Base-by-base conservation (phyloP, 2,113 vertebrate species). In the Galemys pyrenaicus region DNA sequence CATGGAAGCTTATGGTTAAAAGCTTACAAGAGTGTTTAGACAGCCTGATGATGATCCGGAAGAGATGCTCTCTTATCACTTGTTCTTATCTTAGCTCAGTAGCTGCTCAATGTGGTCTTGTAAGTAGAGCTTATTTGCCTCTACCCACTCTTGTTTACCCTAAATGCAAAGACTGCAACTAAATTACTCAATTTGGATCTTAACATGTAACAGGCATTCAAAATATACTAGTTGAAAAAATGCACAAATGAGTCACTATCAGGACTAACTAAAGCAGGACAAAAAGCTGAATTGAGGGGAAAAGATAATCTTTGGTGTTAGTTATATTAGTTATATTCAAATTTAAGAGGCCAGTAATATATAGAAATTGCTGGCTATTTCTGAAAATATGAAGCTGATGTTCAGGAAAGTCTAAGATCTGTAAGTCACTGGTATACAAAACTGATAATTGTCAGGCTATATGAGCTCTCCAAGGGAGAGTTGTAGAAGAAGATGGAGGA, bases 301-400 rank as follows among this genome's bases (percentile, higher is more conserved):
- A 91, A 88, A 68, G 65, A 35, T 85, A 19, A 44, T 44, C 16
- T 60, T 74, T 87, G n/a, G 67, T 58, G 56, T 90, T 87, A 90
- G 49, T 46, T 54, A 78, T 82, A 89, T 90, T 87, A 90, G 49
- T 46, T 54, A 78, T 82, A 89, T 89, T 86, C 37, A 51, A 65
- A 2, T 64, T 83, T 83, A 79, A 67, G 77, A 90, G 32, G 35
- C 9, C 62, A 54, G 8, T 37, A 8, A 62, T n/a, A 87, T 37
- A 39, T 73, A 35, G 49, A 91, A 83, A 68, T 74, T 68, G n/a
- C 41, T 54, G 51, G 7, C 13, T 6, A 24, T n/a, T 82, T 28
- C 28, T 49, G 49, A 92, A 82, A 74, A 84, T 85, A 44, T 51
- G 26, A 73, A 83, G 35, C 46, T 16, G 6, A 67, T 28, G 4